Evolutionary conservation across 2,888 invertebrate species (phyloP), one percentile per base, ranked within the genome.

Genomic region (Rhogogaster chlorosoma): DNA sequence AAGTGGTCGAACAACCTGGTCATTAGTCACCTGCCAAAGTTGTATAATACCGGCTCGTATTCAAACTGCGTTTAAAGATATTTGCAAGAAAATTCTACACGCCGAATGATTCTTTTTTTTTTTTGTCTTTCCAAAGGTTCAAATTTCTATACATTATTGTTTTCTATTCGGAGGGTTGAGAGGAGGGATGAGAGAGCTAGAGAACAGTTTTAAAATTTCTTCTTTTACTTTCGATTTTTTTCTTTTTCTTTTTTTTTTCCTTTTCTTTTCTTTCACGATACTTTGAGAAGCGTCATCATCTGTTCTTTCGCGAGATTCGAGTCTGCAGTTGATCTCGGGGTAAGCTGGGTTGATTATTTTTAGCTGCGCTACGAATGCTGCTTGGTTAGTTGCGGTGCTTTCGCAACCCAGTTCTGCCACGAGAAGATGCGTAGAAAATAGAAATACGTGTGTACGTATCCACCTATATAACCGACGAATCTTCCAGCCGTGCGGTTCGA

Each of bases 381-480:
- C 26, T 75, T 26, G 22, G 77, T 49, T 45, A 45, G 53, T 77
- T n/a, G n/a, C 15, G 49, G 22, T 61, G 67, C 83, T 83, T 83
- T 83, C 83, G 83, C 83, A 83, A 83, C 83, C 83, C 83, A 83
- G 67, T 83, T 53, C 82, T 22, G 26, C 42, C 61, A 61, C 67
- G 18, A 49, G 18, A 42, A 45, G 64, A 45, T 83, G 67, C 83
- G 83, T 83, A 70, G 83, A 67, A 83, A 83, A 83, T 83, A 83
- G 83, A 83, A 67, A 70, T 83, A 67, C 42, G 32, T 26, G 22
- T 42, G 12, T 32, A 18, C 53, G 6, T 29, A 9, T 53, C 12
- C 5, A 22, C 12, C 22, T 26, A 38, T 38, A n/a, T 71, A 32
- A 53, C 12, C 61, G 26, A 61, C 26, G 67, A 67, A 67, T 67